Evolutionary conservation across 2,113 vertebrate genomes (phyloP), one percentile per base, ranked within the genome.

Genomic region (Todiramphus saurophagus): DNA sequence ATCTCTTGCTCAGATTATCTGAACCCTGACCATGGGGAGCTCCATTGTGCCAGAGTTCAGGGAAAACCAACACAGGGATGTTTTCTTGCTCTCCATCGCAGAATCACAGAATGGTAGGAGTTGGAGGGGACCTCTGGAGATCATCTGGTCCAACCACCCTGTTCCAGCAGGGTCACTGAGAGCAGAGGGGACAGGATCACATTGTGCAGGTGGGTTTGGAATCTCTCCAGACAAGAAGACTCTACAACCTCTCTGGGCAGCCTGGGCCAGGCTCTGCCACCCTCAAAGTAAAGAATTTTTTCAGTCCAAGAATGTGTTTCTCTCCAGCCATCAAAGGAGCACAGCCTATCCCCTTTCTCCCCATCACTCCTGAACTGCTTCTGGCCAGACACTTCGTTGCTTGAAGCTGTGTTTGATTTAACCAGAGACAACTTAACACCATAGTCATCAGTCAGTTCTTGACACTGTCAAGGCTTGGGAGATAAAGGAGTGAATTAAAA

Each of bases 401-500:
- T 96, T 78, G 67, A 62, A 91, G 89, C 56, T 0, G 12, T 89
- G 74, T 96, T 96, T 88, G 82, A 91, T 93, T 95, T 90, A 87
- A 93, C 80, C 88, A 79, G 83, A 84, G 93, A 86, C 94, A 94
- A 82, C 91, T 82, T 44, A 59, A 48, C 63, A 8, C 69, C 1
- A 0, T 48, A 87, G 83, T 68, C 70, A 79, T 93, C 95, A 85
- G 41, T 94, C 95, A 84, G 66, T 24, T 82, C 93, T 85, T 87
- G 88, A 85, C 87, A 87, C 76, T 69, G 70, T 94, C 86, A 93
- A 89, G 88, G 86, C 80, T 83, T 76, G 59, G 55, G 51, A 96
- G 88, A 95, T 93, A 95, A 96, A 96, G 67, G 63, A 70, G 25
- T 0, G 5, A 95, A 95, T 93, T 89, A 79, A 94, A 90, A 96